Evolutionary conservation across 2,888 invertebrate species (phyloP).

Genomic region (Trissoscelio sp.): DNA sequence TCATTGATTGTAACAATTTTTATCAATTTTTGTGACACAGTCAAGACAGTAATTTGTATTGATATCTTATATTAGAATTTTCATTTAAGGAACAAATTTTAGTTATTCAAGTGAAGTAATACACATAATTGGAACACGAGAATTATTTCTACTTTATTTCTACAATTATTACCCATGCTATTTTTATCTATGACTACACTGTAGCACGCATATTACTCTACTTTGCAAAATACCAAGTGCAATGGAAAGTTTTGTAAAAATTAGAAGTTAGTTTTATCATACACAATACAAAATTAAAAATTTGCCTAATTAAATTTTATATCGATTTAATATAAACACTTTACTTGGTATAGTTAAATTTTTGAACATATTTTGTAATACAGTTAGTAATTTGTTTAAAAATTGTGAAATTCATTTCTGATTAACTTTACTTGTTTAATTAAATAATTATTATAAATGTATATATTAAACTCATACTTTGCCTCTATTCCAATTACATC

Average conservation of each 20-base stretch:
- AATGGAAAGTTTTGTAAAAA: neutral
- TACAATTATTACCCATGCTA: neutral
- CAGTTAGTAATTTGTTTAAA: no score
- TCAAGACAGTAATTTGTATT: no score
- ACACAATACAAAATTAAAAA: neutral
- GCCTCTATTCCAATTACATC: slow-evolving; percentile 88
- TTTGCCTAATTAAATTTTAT: no score
- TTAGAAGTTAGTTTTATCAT: neutral
- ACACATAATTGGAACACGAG: neutral
- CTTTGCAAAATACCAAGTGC: neutral
- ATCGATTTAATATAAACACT: no score
- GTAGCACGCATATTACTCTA: neutral
- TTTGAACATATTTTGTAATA: no score
- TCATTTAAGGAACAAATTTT: neutral
- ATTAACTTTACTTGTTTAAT: neutral
- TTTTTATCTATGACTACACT: slow-evolving; percentile 6
- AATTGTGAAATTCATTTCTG: no score
- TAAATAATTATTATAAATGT: neutral
- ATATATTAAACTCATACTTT: slow-evolving; percentile 81
- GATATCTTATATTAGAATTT: no score
- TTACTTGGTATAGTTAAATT: no score
- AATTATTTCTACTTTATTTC: neutral
- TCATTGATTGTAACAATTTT: no score
- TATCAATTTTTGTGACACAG: no score
- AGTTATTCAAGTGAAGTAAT: neutral